A percentile compares a stretch with the other conserved stretches of the same genome.
Conservation (phyloP, 2,113 vertebrate species). For the Actenoides lindsayi region DNA sequence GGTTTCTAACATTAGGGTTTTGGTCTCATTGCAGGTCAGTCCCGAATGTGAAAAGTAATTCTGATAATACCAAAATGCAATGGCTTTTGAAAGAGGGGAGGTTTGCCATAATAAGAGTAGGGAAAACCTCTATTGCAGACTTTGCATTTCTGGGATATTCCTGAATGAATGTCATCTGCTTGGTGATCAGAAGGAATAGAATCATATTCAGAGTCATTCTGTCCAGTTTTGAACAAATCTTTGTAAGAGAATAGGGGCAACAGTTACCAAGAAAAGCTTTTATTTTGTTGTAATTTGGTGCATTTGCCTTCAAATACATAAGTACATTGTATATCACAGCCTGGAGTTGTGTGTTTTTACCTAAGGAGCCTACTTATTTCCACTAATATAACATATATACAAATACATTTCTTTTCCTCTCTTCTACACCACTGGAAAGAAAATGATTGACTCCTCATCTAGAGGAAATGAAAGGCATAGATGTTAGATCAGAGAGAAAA, state of each 20-base stretch:
- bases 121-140: not conserved
- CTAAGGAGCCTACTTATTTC: not conserved
- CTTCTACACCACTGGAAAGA: not conserved
- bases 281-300: not conserved
- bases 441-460: not conserved
- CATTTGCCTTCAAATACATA: not conserved
- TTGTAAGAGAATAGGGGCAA: not conserved
- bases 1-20: not conserved
- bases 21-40: not conserved
- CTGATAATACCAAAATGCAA: not conserved
- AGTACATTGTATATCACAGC: not conserved
- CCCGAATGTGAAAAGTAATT: not conserved
- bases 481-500: not conserved
- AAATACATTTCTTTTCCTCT: not conserved
- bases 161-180: not conserved
- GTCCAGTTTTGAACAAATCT: not conserved
- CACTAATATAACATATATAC: not conserved
- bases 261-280: not conserved
- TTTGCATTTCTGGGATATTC: not conserved
- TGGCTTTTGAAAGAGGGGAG: not conserved
- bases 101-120: not conserved
- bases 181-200: not conserved
- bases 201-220: not conserved
- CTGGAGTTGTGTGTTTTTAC: not conserved
- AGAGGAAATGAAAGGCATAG: not conserved